Evolutionary conservation across 1,140 invertebrate species (phyloP).

Genomic region (Caenorhabditis brenneri): DNA sequence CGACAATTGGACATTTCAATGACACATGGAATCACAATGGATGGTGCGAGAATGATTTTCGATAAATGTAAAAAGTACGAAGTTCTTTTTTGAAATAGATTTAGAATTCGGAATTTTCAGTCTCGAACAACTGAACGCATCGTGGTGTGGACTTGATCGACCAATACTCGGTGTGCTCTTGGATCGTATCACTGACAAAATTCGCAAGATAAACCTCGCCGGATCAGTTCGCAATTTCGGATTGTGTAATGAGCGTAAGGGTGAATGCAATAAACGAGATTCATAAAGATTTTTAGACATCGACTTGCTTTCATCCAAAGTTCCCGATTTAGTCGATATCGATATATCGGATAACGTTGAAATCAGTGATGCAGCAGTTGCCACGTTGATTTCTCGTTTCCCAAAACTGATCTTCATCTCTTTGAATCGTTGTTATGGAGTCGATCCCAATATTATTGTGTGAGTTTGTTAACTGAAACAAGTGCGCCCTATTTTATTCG

Average conservation of each 20-base stretch:
- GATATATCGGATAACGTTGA: background rate
- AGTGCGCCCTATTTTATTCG: no score
- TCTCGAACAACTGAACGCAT: background rate
- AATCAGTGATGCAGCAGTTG: background rate
- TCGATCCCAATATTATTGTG: background rate
- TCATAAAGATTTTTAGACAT: background rate
- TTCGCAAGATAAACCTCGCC: background rate
- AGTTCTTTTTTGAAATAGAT: background rate
- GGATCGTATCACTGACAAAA: background rate
- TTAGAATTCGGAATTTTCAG: background rate
- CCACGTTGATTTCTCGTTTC: background rate
- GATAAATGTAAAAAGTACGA: background rate
- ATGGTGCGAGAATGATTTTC: background rate
- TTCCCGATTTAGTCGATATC: background rate
- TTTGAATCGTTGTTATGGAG: conserved; percentile 11
- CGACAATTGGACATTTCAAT: background rate
- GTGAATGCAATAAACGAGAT: background rate
- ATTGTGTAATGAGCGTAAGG: background rate
- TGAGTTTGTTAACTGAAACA: background rate
- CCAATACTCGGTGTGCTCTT: background rate
- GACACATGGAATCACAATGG: background rate
- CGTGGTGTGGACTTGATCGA: background rate
- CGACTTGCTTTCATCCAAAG: background rate
- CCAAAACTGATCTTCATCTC: background rate
- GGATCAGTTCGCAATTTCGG: background rate